phyloP scores from a whole-genome alignment of 1,140 invertebrate genomes.

The Drosophila tani region DNA sequence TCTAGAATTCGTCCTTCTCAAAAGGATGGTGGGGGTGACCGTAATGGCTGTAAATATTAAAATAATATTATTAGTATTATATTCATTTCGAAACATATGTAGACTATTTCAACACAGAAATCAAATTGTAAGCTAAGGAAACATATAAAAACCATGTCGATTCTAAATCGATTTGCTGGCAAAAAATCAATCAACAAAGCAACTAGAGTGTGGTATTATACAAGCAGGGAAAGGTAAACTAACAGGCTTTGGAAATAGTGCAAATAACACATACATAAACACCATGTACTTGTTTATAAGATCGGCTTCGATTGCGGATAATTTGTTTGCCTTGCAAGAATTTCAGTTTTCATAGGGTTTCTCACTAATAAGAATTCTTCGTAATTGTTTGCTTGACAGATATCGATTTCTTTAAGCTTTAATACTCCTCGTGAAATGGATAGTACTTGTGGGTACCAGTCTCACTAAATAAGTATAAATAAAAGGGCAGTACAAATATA shows the following conservation, averaged over 20 bases:
- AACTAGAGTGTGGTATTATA: conserved; percentile 1
- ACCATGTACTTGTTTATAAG: conserved; percentile 17
- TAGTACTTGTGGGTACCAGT: conserved; percentile 81
- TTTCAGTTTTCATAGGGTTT: conserved; percentile 11
- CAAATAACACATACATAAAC: conserved; percentile 14
- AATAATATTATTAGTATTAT: neutral
- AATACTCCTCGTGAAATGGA: conserved; percentile 78
- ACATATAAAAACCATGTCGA: neutral
- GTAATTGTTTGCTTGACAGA: neutral
- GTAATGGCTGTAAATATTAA: conserved; percentile 12
- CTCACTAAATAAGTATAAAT: conserved; percentile 41
- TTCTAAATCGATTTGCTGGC: neutral
- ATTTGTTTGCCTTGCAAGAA: conserved; percentile 9
- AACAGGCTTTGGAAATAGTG: neutral
- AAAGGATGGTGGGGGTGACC: conserved; percentile 36
- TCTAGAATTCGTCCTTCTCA: conserved; percentile 36
- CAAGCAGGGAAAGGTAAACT: conserved; percentile 6
- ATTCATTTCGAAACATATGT: neutral
- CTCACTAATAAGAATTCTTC: conserved; percentile 19
- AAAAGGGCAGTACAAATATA: neutral
- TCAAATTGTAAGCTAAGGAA: neutral
- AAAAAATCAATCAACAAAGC: neutral
- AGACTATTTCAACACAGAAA: neutral
- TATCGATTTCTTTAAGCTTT: conserved; percentile 8
- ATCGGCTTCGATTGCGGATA: neutral